A percentile compares a stretch with the other conserved stretches of the same genome.
Evolutionary conservation across 1,140 invertebrate genomes (phyloP).

Genomic region (Hyphantria cunea): DNA sequence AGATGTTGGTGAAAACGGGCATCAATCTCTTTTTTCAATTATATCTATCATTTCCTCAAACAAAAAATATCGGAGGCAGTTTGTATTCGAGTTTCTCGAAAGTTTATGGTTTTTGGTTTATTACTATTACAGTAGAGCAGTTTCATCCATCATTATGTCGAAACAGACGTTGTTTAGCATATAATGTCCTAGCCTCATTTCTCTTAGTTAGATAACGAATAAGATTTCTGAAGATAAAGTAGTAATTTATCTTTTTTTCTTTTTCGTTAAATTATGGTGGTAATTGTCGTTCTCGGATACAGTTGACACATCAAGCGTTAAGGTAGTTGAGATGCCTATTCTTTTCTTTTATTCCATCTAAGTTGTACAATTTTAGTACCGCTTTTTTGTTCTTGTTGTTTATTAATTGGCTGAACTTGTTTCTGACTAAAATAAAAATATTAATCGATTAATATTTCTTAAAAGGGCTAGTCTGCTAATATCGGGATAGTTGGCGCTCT

Average conservation of each 20-base stretch:
- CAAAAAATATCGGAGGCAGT: conserved; percentile 7
- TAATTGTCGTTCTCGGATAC: conserved; percentile 12
- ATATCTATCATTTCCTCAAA: too few species aligned
- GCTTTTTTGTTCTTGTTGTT: too few species aligned
- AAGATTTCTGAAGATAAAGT: conserved; percentile 45
- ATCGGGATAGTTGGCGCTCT: too few species aligned
- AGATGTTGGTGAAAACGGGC: too few species aligned
- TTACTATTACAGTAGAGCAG: conserved; percentile 18
- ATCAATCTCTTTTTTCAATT: too few species aligned
- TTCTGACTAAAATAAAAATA: too few species aligned
- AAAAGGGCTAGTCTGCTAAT: too few species aligned
- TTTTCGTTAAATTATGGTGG: conserved; percentile 26
- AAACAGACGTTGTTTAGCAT: conserved; percentile 56
- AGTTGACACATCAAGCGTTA: not conserved
- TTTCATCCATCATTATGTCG: conserved; percentile 52
- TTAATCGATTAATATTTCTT: too few species aligned
- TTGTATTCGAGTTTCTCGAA: conserved; percentile 28
- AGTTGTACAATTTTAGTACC: too few species aligned
- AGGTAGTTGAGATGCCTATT: not conserved
- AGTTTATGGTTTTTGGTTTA: conserved; percentile 29
- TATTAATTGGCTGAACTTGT: too few species aligned
- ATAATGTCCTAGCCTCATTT: conserved; percentile 52
- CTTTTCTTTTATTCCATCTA: not conserved
- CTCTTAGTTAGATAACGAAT: conserved; percentile 42
- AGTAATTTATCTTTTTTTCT: conserved; percentile 50